Evolutionary conservation across 2,113 vertebrate genomes (phyloP), one percentile per base, ranked within the genome.

Genomic region (Ochotona curzoniae): DNA sequence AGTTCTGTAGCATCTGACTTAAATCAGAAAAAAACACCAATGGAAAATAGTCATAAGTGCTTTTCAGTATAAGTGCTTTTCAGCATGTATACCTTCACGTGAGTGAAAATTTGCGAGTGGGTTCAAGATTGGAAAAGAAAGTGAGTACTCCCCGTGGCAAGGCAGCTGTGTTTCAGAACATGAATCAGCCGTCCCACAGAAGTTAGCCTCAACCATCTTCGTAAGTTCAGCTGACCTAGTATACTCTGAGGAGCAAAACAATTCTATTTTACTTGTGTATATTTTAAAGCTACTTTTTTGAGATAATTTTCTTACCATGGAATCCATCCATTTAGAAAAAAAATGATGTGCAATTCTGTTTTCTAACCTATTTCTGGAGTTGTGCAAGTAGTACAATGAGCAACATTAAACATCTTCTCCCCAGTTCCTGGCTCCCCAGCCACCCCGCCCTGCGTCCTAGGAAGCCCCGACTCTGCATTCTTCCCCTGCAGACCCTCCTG

Each of bases 181-280:
- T n/a, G 26, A 20, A 74, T 54, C 44, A 13, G 1, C 10, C 66
- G 30, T 26, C 28, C 8, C 6, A 15, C 1, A 76, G 32, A 82
- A 89, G 79, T 71, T 3, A 86, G 73, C n/a, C 83, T 13, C 38
- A 67, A 20, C 25, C 54, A 2, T 86, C 88, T 67, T 70, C 44
- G 25, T 75, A 54, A 67, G 20, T 90, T 91, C 49, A 70, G 7
- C 10, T 70, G 66, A 92, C 15, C 5, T 57, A 61, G 2, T 83
- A 1, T 82, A 75, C 75, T 83, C 60, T 57, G 15, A 70, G 44
- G 51, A 66, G 66, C 32, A 90, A 75, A 88, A 28, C n/a, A 35
- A 67, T 70, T 61, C 75, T 91, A 73, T 90, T 89, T 93, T 74
- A 38, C 76, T 78, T 90, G 57, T n/a, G 57, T 57, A 13, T 79